Evolutionary conservation across 2,888 invertebrate genomes (phyloP).

Genomic region (Seladonia tumulorum): DNA sequence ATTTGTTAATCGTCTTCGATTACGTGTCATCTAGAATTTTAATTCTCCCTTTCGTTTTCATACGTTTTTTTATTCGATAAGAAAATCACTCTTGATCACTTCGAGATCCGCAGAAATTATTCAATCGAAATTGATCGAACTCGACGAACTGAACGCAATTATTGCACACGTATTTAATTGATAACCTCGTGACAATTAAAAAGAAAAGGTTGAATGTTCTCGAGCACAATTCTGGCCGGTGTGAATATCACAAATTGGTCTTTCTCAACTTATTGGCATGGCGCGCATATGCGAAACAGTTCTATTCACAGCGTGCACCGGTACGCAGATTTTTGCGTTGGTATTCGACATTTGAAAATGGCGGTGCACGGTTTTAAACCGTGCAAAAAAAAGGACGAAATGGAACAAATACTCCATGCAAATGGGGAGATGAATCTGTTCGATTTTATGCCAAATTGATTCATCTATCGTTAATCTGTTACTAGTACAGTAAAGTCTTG

Average conservation of each 20-base stretch:
- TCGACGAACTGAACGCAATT: not conserved
- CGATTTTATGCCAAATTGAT: not conserved
- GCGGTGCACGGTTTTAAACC: not conserved
- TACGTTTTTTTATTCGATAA: not conserved
- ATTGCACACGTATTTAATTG: not conserved
- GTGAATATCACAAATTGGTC: not conserved
- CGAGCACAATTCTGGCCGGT: not conserved
- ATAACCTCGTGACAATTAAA: not conserved
- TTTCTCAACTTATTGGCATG: not conserved
- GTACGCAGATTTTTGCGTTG: not conserved
- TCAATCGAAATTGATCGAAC: not conserved
- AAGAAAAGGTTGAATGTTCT: not conserved
- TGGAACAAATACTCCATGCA: not conserved
- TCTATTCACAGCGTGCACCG: not conserved
- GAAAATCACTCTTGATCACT: not conserved
- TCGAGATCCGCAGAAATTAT: not conserved
- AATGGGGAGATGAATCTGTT: not conserved
- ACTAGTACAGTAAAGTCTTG: too few relatives aligned
- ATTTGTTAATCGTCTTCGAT: not conserved
- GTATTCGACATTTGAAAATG: not conserved
- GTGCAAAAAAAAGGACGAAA: not conserved
- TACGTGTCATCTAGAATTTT: not conserved
- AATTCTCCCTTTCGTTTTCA: not conserved
- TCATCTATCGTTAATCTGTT: not conserved
- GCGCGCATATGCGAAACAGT: not conserved